These are phyloP conservation scores for Mechanitis mazaeus DNA, from an alignment of 2,888 invertebrate species.

Conservation along the genomic window DNA sequence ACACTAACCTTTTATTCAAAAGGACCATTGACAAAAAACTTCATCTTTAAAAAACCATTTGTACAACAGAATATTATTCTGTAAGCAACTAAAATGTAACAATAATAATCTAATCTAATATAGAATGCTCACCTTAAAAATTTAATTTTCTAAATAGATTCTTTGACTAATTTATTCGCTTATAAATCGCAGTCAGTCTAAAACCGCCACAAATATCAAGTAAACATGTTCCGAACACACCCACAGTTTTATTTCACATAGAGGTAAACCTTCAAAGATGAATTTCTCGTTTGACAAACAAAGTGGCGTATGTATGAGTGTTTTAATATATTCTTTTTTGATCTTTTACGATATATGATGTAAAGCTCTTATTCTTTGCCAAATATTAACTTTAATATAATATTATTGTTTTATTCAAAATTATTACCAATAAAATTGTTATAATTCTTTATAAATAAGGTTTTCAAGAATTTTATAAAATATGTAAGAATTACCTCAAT, in stretches of 20 bases:
- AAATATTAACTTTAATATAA: not conserved
- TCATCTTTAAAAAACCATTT: no score
- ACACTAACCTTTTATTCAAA: not conserved
- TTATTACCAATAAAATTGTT: no score
- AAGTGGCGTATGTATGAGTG: slow-evolving; percentile 45
- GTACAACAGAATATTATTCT: no score
- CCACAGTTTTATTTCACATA: slow-evolving; percentile 63
- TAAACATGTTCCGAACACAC: slow-evolving; percentile 58
- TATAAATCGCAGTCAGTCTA: slow-evolving; percentile 21
- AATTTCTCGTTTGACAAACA: slow-evolving; percentile 61
- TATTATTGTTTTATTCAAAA: no score
- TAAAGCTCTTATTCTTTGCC: slow-evolving; percentile 14
- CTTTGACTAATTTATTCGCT: not conserved
- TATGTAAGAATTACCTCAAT: no score
- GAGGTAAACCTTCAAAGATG: slow-evolving; percentile 64
- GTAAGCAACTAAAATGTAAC: no score
- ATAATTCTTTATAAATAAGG: no score
- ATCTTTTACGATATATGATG: slow-evolving; percentile 31
- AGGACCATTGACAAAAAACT: no score
- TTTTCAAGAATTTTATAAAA: no score
- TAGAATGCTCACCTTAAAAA: no score
- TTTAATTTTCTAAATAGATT: no score
- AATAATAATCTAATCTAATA: no score
- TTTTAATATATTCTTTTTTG: slow-evolving; percentile 52
- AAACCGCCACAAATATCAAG: slow-evolving; percentile 39